Conservation (phyloP, 2,113 vertebrate genomes). For the Tupaia tana region DNA sequence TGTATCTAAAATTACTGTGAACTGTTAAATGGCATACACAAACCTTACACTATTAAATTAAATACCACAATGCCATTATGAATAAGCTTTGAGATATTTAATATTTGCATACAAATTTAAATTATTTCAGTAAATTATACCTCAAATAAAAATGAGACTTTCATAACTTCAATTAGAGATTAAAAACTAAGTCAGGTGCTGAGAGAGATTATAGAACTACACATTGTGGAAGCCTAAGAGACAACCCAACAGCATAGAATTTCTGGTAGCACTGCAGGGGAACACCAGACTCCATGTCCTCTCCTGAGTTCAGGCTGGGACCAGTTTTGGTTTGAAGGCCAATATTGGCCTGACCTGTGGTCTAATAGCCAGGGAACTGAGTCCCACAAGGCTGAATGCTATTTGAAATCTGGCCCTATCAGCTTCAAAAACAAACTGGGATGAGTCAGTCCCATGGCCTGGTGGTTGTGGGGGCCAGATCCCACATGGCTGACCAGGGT, state of each 20-base stretch:
- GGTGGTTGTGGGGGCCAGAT: too few relatives aligned
- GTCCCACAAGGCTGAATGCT: too few relatives aligned
- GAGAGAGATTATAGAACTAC: neutral
- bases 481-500: too few relatives aligned
- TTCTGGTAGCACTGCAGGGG: neutral
- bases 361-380: too few relatives aligned
- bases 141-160: constrained; percentile 7
- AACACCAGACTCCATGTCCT: neutral
- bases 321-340: too few relatives aligned
- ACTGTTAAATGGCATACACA: neutral
- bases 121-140: neutral
- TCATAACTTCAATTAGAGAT: neutral
- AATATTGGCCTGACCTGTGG: too few relatives aligned
- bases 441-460: too few relatives aligned
- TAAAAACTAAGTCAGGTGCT: neutral
- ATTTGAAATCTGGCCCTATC: too few relatives aligned
- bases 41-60: neutral
- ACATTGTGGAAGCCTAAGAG: fast-evolving
- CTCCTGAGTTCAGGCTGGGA: neutral
- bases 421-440: too few relatives aligned
- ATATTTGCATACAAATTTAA: constrained; percentile 56
- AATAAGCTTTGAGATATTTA: constrained; percentile 6
- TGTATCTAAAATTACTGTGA: constrained; percentile 5
- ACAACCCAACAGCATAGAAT: neutral
- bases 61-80: neutral